Base-by-base conservation (phyloP, 2,113 vertebrate genomes). In the Oophaga pumilio region DNA sequence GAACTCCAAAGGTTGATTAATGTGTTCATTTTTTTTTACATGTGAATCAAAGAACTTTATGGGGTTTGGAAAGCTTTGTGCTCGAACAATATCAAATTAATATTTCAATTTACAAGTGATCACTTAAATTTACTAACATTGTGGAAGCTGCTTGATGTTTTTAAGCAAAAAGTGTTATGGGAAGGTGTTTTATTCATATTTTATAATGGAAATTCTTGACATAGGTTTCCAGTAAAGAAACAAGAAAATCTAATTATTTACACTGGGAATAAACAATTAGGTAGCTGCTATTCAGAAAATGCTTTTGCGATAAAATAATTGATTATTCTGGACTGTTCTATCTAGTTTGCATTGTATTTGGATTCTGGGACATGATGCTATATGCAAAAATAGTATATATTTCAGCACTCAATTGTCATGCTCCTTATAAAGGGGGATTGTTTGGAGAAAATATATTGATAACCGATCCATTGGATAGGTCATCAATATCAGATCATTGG, bases 51-150 rank as follows among this genome's bases (percentile, higher is more conserved):
- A 28, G n/a, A 60, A 33, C 28, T 80, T 80, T 50, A 15, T 82
- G 80, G 28, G 20, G 20, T 14, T 57, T 17, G 10, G 20, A 66
- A 64, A 52, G 11, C 60, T 82, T 66, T 66, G 80, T 82, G 33
- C 33, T 50, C 3, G 1, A 82, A 82, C 59, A 66, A 82, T 82
- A 49, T 14, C 9, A 52, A 43, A 50, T 24, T 66, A 82, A 66
- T 50, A 50, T 66, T 50, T 11, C 50, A 17, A 24, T 64, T 66
- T 52, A 50, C 60, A 50, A 66, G 5, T 68, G 18, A 66, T 82
- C 80, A 52, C 60, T 82, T 79, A 24, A 79, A 57, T 28, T 82
- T 49, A 64, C 22, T 66, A 82, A 49, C 24, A n/a, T 66, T 52
- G 11, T 50, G 15, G 0, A 66, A 13, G 20, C 33, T 15, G 60